Evolutionary conservation across 2,888 invertebrate genomes (phyloP).

Genomic region (Linnaemya tessellans): DNA sequence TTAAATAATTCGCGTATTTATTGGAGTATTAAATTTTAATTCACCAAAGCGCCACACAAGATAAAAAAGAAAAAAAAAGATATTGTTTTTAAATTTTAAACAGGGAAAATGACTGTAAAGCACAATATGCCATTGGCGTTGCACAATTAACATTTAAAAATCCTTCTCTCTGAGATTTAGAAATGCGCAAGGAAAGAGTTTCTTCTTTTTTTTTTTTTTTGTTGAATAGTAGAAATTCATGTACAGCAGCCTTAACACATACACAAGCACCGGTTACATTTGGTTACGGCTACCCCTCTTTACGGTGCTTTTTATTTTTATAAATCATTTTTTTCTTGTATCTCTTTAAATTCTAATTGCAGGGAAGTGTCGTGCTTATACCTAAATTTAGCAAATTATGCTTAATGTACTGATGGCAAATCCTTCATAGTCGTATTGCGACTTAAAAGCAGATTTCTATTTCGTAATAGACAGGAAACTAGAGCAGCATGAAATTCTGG

Average conservation of each 20-base stretch:
- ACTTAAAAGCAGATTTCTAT: slow-evolving; percentile 15
- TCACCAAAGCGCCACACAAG: neutral
- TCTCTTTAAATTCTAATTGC: slow-evolving; percentile 27
- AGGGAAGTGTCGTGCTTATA: slow-evolving; percentile 68
- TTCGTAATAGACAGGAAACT: neutral
- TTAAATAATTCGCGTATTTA: slow-evolving; percentile 25
- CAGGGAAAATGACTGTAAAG: neutral
- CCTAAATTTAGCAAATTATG: slow-evolving; percentile 73
- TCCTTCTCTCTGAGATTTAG: neutral
- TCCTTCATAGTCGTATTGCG: slow-evolving; percentile 16
- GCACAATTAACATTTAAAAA: neutral
- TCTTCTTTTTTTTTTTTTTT: neutral
- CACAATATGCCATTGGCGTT: neutral
- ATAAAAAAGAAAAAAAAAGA: too few species aligned
- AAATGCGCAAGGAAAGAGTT: neutral
- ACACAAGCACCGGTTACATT: neutral
- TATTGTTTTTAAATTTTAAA: neutral
- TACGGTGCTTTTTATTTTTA: neutral
- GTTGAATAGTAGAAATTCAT: neutral
- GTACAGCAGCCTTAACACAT: neutral
- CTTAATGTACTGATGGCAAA: slow-evolving; percentile 26
- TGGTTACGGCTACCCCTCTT: neutral
- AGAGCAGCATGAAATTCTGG: slow-evolving; percentile 24
- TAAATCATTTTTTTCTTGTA: neutral
- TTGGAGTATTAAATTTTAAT: slow-evolving; percentile 25